Percentiles rank a stretch among this genome's conserved stretches.
Evolutionary conservation across 2,113 vertebrate species (phyloP).

Genomic region (Pluvialis apricaria): DNA sequence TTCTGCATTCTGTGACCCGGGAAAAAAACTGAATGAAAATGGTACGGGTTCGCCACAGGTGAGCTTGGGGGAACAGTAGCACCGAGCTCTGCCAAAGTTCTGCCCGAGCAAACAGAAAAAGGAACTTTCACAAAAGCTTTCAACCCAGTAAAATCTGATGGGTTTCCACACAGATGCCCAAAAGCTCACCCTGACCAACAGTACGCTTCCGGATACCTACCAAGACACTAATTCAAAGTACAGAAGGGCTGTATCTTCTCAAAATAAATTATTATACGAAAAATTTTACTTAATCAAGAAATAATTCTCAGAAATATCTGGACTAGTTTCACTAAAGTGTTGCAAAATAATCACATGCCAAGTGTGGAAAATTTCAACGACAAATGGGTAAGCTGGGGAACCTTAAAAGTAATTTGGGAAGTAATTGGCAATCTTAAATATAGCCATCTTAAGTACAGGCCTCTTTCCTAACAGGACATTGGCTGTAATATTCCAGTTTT

Average conservation of each 20-base stretch:
- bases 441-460: background rate
- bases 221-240: background rate
- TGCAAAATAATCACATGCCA: background rate
- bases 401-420: background rate
- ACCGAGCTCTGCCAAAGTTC: background rate
- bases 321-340: background rate
- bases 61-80: background rate
- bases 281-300: background rate
- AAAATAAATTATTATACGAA: background rate
- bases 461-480: background rate
- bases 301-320: background rate
- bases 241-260: background rate
- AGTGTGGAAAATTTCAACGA: background rate
- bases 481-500: background rate
- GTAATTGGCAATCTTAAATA: background rate
- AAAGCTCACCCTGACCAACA: background rate
- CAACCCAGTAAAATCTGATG: background rate
- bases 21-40: background rate
- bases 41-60: background rate
- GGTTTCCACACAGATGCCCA: background rate
- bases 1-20: background rate
- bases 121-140: background rate
- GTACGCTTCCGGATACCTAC: background rate
- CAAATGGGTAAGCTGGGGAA: background rate
- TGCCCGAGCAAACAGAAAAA: background rate